Evolutionary conservation across 2,888 invertebrate genomes (phyloP), one percentile per base, ranked within the genome.

Genomic region (Plusia festucae): DNA sequence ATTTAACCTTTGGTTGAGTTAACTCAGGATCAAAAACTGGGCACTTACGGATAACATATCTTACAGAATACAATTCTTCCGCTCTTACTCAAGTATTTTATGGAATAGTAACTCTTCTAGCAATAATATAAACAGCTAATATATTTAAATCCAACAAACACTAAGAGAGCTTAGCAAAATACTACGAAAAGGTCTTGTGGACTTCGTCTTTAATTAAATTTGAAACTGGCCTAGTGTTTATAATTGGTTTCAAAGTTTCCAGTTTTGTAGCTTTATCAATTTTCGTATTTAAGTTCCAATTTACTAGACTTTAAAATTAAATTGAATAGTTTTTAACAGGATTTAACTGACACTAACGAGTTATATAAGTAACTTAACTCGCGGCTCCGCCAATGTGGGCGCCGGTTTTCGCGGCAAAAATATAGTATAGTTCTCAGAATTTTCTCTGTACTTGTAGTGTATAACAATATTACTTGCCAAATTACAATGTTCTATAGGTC

Each of bases 121-220:
- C 22, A 15, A 56, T 27, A 40, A 49, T n/a, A 7, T 27, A 8
- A 27, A 8, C 27, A 54, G 57, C 46, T 16, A 54, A 40, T 18
- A 46, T 71, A 68, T 61, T 15, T 22, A 61, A 56, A 56, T 20
- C 22, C 30, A 59, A n/a, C 53, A 60, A 68, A 76, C 53, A 56
- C 64, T 77, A 66, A 34, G 58, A 66, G 65, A 63, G 66, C 60
- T 76, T 63, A 66, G 30, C 22, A 52, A 53, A 13, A 68, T 68
- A 53, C 60, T 54, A 22, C n/a, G 68, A 67, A 70, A 60, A 70
- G 53, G 55, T 61, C 60, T 54, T 56, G 49, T 30, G 56, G 52
- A 53, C 56, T 60, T 65, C 24, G 60, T 59, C 34, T 65, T 56
- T 59, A 60, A 65, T 74, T 71, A 63, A 59, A 68, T 59, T 68